Evolutionary conservation across 1,140 invertebrate species (phyloP).

Genomic region (Heliothis subflexa): DNA sequence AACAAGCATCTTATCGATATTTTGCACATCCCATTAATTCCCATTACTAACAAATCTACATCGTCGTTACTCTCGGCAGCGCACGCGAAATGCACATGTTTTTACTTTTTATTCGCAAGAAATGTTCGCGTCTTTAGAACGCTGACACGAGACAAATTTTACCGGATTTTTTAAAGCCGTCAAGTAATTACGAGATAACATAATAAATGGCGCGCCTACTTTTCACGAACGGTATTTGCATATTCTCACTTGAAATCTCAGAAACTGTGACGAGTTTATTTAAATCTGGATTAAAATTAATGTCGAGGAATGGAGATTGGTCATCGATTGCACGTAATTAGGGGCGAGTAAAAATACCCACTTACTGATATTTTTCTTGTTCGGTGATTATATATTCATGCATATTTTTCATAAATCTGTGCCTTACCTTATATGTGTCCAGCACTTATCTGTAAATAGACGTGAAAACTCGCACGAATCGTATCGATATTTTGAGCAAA

Average conservation of each 20-base stretch:
- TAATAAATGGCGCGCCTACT: constrained; percentile 19
- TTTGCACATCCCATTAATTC: background rate
- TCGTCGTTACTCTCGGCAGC: constrained; percentile 42
- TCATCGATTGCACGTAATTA: background rate
- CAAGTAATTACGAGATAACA: constrained; percentile 29
- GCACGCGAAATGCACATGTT: constrained; percentile 34
- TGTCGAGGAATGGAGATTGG: background rate
- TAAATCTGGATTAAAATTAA: constrained; percentile 2
- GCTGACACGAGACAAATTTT: constrained; percentile 36
- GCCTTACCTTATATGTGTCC: no score
- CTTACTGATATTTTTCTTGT: no score
- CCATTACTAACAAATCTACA: constrained; percentile 15
- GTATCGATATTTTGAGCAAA: no score
- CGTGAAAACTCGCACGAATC: no score
- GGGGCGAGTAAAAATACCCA: no score
- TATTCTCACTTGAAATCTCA: constrained; percentile 13
- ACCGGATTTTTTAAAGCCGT: constrained; percentile 27
- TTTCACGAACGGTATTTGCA: constrained; percentile 40
- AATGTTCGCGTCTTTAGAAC: constrained; percentile 26
- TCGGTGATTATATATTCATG: no score
- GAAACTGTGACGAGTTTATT: constrained; percentile 21
- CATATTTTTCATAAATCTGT: no score
- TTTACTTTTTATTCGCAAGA: constrained; percentile 35
- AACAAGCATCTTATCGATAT: constrained; percentile 7
- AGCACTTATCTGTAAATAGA: no score